Evolutionary conservation across 2,888 invertebrate species (phyloP).

Genomic region (Trichogramma evanescens): DNA sequence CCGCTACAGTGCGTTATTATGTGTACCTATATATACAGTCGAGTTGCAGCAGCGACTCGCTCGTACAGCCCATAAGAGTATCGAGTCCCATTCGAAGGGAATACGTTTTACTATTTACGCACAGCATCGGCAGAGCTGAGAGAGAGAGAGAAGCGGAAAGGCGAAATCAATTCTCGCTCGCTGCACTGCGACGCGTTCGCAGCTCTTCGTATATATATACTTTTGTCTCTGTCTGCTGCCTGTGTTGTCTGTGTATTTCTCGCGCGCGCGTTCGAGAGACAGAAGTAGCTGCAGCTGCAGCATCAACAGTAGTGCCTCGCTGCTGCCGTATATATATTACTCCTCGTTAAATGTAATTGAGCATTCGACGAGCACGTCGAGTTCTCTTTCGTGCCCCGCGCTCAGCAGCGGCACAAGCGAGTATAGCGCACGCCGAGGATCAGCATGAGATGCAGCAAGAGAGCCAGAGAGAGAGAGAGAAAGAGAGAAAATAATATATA

Average conservation of each 20-base stretch:
- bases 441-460: not conserved
- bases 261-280: not conserved
- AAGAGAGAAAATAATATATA: not conserved
- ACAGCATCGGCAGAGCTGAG: not conserved
- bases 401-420: no score
- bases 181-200: no score
- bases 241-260: not conserved
- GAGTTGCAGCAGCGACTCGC: not conserved
- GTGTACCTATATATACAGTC: not conserved
- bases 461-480: not conserved
- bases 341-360: constrained; percentile 21
- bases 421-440: not conserved
- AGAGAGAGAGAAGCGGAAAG: constrained; percentile 17
- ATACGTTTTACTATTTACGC: not conserved
- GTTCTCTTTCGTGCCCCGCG: not conserved
- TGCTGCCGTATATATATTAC: no score
- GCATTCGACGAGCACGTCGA: constrained; percentile 15
- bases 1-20: constrained; percentile 2
- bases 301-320: not conserved
- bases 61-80: no score
- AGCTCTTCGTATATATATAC: no score
- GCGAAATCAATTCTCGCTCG: constrained; percentile 18
- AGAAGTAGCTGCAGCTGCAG: not conserved
- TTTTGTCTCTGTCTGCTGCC: not conserved
- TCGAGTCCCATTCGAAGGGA: no score